Evolutionary conservation across 1,140 invertebrate genomes (phyloP).

Genomic region (Cherax destructor): DNA sequence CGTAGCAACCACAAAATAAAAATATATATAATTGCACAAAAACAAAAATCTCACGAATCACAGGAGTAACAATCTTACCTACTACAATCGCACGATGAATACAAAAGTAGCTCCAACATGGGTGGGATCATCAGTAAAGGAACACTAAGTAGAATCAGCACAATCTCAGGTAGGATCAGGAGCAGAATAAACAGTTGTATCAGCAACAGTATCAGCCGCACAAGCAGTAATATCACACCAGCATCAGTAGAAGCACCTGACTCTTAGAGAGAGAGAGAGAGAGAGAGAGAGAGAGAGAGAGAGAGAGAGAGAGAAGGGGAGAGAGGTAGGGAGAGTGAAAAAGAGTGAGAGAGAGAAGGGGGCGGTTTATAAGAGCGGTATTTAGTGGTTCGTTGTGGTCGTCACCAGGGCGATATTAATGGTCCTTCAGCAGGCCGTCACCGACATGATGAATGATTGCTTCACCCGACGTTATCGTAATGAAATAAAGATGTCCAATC

Average conservation of each 20-base stretch:
- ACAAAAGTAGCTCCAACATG: neutral
- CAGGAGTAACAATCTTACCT: too few species aligned
- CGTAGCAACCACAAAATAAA: too few species aligned
- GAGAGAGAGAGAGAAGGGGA: neutral
- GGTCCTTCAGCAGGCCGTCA: conserved; percentile 58
- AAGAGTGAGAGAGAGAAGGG: neutral
- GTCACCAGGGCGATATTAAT: conserved; percentile 64
- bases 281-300: neutral
- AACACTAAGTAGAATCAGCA: neutral
- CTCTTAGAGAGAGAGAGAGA: too few species aligned
- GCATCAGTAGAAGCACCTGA: neutral
- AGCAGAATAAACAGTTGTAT: neutral
- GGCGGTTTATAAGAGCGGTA: conserved; percentile 65
- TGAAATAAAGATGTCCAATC: conserved; percentile 70
- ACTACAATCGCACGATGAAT: too few species aligned
- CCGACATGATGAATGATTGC: conserved; percentile 64
- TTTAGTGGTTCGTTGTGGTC: conserved; percentile 63
- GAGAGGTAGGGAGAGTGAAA: neutral
- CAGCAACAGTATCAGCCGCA: neutral
- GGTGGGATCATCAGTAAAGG: neutral
- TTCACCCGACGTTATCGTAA: conserved; percentile 66
- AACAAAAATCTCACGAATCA: too few species aligned
- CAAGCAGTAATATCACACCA: neutral
- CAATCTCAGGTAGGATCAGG: neutral
- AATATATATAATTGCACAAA: too few species aligned